Conservation (phyloP, 2,113 vertebrate genomes). For the Paedocypris sp. region DNA sequence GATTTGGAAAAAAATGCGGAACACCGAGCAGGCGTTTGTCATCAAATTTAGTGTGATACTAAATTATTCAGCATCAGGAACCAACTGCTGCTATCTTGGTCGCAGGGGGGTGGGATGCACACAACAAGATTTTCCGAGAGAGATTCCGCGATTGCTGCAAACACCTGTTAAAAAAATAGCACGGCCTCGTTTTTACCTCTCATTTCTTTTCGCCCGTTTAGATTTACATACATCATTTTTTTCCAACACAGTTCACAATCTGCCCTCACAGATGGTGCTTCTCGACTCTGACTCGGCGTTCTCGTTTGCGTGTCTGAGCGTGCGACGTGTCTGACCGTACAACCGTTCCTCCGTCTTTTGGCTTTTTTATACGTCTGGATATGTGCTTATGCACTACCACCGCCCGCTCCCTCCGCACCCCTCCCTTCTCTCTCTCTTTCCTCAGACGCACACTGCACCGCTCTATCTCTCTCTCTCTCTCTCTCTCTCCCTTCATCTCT, state of each 20-base stretch:
- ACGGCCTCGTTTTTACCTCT: neutral
- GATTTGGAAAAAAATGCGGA: neutral
- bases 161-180: neutral
- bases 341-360: conserved; percentile 29
- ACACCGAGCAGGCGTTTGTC: conserved; percentile 4
- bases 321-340: too few relatives aligned
- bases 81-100: conserved; percentile 15
- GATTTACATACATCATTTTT: conserved; percentile 34
- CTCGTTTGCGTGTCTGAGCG: conserved; percentile 40
- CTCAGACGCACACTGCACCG: conserved; percentile 35
- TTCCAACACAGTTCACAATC: too few relatives aligned
- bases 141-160: neutral
- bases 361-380: conserved; percentile 45
- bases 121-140: conserved; percentile 33
- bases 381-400: conserved; percentile 22
- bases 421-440: conserved; percentile 22
- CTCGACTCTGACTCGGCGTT: conserved; percentile 46
- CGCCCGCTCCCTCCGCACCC: conserved; percentile 18
- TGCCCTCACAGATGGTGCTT: too few relatives aligned
- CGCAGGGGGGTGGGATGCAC: conserved; percentile 5
- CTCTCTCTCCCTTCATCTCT: conserved; percentile 23
- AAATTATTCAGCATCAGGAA: conserved; percentile 41
- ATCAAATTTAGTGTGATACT: conserved; percentile 30
- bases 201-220: conserved; percentile 19
- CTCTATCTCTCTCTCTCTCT: conserved; percentile 24